These are phyloP conservation scores for Anser brachyrhynchus DNA, from an alignment of 2,113 vertebrate species.

Conservation along the genomic window DNA sequence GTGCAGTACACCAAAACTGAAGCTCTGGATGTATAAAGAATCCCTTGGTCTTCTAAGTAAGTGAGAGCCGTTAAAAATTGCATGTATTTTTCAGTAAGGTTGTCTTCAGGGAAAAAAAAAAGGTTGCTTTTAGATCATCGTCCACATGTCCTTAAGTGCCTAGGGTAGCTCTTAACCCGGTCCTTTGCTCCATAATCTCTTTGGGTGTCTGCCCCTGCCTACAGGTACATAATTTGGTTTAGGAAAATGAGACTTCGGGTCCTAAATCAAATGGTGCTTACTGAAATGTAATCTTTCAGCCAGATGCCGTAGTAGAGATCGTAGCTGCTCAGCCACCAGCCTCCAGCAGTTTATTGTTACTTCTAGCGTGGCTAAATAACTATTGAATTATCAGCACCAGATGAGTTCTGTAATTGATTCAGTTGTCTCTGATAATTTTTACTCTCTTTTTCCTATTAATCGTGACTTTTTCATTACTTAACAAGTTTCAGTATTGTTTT, in stretches of 20 bases:
- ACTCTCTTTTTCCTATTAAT: background rate
- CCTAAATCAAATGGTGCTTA: background rate
- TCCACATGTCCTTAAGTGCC: background rate
- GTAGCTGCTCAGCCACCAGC: background rate
- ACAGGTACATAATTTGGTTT: background rate
- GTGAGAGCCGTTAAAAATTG: background rate
- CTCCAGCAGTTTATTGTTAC: background rate
- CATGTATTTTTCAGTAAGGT: background rate
- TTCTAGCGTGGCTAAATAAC: background rate
- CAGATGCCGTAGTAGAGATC: background rate
- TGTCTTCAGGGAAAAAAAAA: background rate
- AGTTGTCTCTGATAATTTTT: background rate
- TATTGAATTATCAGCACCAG: background rate
- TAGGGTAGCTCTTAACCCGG: background rate
- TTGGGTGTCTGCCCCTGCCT: background rate
- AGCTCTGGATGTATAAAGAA: background rate
- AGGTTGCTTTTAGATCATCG: background rate
- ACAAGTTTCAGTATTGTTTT: background rate
- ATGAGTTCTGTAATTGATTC: background rate
- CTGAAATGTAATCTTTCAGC: background rate
- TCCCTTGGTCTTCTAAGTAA: background rate
- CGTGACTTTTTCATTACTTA: background rate
- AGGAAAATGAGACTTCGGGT: background rate
- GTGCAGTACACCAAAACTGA: background rate
- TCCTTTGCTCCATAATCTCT: rapidly evolving